Evolutionary conservation across 92 coral and sea anemone species (phyloP), one percentile per base, ranked within the genome.

Genomic region (Plumapathes pennacea): DNA sequence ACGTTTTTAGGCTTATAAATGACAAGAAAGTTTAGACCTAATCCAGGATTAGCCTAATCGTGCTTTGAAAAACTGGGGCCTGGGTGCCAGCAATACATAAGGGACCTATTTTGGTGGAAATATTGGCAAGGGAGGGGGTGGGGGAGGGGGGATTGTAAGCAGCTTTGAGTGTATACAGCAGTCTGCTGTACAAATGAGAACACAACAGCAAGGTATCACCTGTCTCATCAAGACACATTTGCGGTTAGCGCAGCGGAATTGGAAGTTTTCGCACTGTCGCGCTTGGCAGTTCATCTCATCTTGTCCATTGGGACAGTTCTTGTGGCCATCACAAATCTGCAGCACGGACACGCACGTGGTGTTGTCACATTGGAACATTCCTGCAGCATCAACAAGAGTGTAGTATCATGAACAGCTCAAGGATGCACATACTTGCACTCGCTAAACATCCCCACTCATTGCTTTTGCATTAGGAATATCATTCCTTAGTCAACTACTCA

Each of bases 281-380:
- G 61, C 77, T 2, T 63, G 54, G 52, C 98, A 92, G n/a, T 62
- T 56, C 11, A 13, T 58, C 25, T 85, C 90, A 36, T 71, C 83
- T 14, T 86, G 87, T 1, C 90, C 94, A 27, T 56, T 47, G 15
- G 51, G 64, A 54, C 98, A 92, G 44, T 84, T 77, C 4, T 58
- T 63, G 25, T 64, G 73, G 18, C 89, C 89, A 36, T 92, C 84
- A 57, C 98, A 92, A 4, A 84, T 60, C 42, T 78, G 72, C 2
- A 80, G 49, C 18, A 54, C 56, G 5, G 96, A 88, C 21, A 86
- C 80, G 50, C 98, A 92, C 11, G 77, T 86, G 43, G 27, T 39
- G 65, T 69, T 64, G 39, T 77, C 85, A 27, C 98, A 92, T 59
- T 85, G 92, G 60, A 70, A 82, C 62, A 64, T 75, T 7, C 98